Base-by-base conservation (phyloP, 2,888 invertebrate genomes). In the Eupeodes luniger region DNA sequence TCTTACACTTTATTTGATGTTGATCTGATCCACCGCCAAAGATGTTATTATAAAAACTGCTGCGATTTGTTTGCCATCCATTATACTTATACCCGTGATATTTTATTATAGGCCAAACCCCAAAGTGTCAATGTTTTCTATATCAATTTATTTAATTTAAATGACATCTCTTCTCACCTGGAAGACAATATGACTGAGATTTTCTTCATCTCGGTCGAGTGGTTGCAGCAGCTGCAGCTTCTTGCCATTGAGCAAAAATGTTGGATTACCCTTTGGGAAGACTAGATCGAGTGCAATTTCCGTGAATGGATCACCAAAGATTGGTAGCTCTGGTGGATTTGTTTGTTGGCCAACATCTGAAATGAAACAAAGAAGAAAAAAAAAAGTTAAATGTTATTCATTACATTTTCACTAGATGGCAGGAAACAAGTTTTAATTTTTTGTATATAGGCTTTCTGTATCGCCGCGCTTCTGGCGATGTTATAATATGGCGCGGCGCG, bases 341-440 rank as follows among this genome's bases (percentile, higher is more conserved):
- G 98, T 98, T 92, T 95, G 95, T 95, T 98, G 98, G 94, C 96
- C 96, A 92, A 97, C 96, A 94, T 96, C 97, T 98, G 95, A 95
- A 94, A 89, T 75, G 1, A 19, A 86, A 79, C 82, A 87, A 81
- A 53, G 16, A 34, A 79, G 66, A 66, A 12, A 76, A 36, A 36
- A 34, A 81, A 67, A 57, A 27, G 27, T 27, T 27, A 27, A 62
- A 62, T n/a, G n/a, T 47, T 9, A 36, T 72, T 67, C 51, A 40
- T 40, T 40, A 40, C 9, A 0, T 40, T 19, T 62, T 70, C 27
- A 53, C 59, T 57, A n/a, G 34, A 74, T 40, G 10, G 16, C 49
- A 62, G 14, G 77, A 77, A 77, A 66, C 51, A 44, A 14, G 83
- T 66, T 79, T 47, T 66, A 10, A 34, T 12, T 5, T 67, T 67